Base-by-base conservation (phyloP, 2,113 vertebrate species). In the Pomatostomus ruficeps region DNA sequence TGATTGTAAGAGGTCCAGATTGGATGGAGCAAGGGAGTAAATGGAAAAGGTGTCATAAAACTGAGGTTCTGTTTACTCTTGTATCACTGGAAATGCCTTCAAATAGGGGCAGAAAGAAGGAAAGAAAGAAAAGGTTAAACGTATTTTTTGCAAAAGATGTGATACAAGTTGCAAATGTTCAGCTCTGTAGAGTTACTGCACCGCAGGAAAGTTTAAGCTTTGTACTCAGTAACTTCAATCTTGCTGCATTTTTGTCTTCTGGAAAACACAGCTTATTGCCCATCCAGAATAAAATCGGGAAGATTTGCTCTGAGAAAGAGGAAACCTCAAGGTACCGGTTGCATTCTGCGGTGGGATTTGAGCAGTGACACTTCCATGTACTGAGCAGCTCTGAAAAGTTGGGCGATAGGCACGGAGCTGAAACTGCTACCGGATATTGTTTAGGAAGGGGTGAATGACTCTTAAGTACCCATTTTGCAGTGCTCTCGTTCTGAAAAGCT, bases 61-160 rank as follows among this genome's bases (percentile, higher is more conserved):
- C 36, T 10, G 20, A 52, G 43, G 9, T 73, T 18, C 21, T 75
- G 5, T 33, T 7, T 61, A 4, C 24, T 71, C 20, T 43, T 72
- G 6, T 52, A 4, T 59, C 6, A 2, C 38, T 88, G 71, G 24
- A 81, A 42, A 33, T 29, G 22, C 7, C 36, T 49, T 52, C 33
- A 38, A 31, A 33, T 18, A 35, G 25, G 16, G 28, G 8, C 31
- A 58, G 62, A 57, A 18, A 77, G 49, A 22, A 70, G 67, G n/a
- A 36, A 59, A 40, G 49, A 22, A 70, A 71, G n/a, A 36, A 59
- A 40, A 31, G 28, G 5, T 42, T 20, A 48, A 65, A 49, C 13
- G 14, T 10, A 1, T 42, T 35, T 46, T n/a, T 52, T 43, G 21
- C 25, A 31, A 31, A 15, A 40, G 26, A 11, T 8, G 0, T 46